Conservation (phyloP, 2,113 vertebrate genomes). For the Corydoras maculifer region DNA sequence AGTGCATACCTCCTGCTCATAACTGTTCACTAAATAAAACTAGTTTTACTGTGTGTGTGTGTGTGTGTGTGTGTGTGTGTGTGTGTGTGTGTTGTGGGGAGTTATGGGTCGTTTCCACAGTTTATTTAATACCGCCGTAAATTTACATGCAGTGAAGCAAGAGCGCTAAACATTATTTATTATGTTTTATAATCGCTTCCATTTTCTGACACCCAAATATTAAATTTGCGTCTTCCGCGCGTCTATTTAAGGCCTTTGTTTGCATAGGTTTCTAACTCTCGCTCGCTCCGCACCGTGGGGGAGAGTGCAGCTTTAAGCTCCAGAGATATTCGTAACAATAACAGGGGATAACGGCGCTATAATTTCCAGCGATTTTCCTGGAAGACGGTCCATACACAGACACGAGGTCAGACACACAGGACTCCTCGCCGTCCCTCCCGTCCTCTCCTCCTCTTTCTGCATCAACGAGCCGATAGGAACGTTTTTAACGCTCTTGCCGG, state of each 20-base stretch:
- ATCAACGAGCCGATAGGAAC: neutral
- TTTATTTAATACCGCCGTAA: no score
- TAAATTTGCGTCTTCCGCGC: constrained; percentile 14
- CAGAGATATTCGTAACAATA: constrained; percentile 41
- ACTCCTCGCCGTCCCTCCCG: neutral
- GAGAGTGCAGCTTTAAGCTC: constrained; percentile 21
- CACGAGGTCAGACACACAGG: neutral
- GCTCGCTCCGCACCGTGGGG: neutral
- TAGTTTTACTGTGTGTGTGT: no score
- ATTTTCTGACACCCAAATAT: constrained; percentile 15
- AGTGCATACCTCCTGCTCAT: no score
- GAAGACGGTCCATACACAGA: constrained; percentile 26
- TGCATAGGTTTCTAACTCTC: constrained; percentile 4
- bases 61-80: no score
- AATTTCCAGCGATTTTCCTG: constrained; percentile 42
- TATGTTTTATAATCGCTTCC: neutral
- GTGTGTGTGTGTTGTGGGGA: no score
- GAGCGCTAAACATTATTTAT: neutral
- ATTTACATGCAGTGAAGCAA: no score
- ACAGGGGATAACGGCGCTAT: constrained; percentile 27
- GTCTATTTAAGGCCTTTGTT: constrained; percentile 41
- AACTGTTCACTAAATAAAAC: no score
- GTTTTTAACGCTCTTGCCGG: constrained; percentile 1
- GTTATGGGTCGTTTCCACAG: no score
- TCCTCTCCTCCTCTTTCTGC: neutral